A percentile compares a stretch with the other conserved stretches of the same genome.
Conservation (phyloP, 2,113 vertebrate genomes). For the Perccottus glenii region DNA sequence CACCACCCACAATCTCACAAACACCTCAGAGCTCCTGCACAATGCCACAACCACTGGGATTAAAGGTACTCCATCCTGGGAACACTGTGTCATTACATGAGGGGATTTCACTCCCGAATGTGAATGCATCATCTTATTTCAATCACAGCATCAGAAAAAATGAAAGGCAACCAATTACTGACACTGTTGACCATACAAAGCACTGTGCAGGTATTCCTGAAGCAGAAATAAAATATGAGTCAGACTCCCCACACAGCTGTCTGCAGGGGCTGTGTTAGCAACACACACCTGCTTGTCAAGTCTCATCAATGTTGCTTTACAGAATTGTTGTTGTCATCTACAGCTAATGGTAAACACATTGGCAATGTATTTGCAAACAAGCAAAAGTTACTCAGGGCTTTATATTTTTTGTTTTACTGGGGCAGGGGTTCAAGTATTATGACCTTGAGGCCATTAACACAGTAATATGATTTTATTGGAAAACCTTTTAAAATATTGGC, state of each 20-base stretch:
- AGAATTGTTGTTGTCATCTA: conserved; percentile 5
- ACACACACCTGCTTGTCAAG: conserved; percentile 37
- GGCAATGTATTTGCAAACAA: background rate
- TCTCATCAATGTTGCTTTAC: conserved; percentile 32
- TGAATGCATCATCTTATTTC: conserved; percentile 40
- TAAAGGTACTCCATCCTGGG: conserved; percentile 22
- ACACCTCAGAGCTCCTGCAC: conserved; percentile 17
- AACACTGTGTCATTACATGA: conserved; percentile 29
- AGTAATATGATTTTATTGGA: too few species aligned
- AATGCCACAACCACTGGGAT: conserved; percentile 38
- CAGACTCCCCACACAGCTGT: conserved; percentile 15
- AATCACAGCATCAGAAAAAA: conserved; percentile 19
- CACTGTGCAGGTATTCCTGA: conserved; percentile 16
- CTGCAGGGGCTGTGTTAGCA: conserved; percentile 3
- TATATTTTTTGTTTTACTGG: too few species aligned
- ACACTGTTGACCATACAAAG: conserved; percentile 8
- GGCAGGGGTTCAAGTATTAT: too few species aligned
- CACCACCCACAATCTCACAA: conserved; percentile 12
- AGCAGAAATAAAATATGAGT: conserved; percentile 31
- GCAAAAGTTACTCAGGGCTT: background rate
- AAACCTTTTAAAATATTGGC: too few species aligned
- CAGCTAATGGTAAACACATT: background rate
- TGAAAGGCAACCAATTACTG: conserved; percentile 42
- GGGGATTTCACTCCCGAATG: conserved; percentile 25
- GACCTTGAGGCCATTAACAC: too few species aligned